phyloP scores from a whole-genome alignment of 2,797 vertebrate genomes.

The Syndactyla subalaris region DNA sequence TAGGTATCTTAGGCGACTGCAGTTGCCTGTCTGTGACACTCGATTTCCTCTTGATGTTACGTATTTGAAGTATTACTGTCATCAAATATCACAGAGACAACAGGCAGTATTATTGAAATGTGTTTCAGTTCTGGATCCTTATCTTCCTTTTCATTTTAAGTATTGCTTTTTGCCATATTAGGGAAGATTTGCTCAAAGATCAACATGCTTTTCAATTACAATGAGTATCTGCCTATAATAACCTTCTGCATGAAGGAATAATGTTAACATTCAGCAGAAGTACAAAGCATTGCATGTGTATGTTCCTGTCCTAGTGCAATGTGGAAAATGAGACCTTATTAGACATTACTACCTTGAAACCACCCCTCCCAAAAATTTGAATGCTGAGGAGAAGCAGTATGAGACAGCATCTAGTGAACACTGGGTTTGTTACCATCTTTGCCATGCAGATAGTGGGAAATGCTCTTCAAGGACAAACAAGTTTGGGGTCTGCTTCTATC shows the following conservation, averaged over 20 bases:
- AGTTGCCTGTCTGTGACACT: background rate
- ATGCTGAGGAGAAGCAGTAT: background rate
- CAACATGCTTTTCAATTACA: background rate
- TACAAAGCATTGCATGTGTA: background rate
- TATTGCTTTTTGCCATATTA: background rate
- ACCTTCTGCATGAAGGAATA: background rate
- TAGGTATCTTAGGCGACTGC: background rate
- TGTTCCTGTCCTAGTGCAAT: fast-evolving
- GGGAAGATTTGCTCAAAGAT: background rate
- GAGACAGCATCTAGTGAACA: background rate
- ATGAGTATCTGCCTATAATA: background rate
- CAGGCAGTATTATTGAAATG: fast-evolving
- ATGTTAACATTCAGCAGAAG: background rate
- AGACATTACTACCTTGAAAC: background rate
- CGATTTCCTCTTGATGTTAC: background rate
- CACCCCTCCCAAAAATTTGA: background rate
- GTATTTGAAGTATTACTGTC: fast-evolving
- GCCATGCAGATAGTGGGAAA: conserved; percentile 69
- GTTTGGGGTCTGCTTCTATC: conserved; percentile 77
- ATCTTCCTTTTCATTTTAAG: background rate
- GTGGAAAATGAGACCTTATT: background rate
- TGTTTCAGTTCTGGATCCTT: background rate
- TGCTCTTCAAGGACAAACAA: conserved; percentile 80
- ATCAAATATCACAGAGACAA: background rate
- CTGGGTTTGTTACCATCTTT: background rate